Conservation (phyloP, 2,888 invertebrate genomes). For the Drosophila pegasa region DNA sequence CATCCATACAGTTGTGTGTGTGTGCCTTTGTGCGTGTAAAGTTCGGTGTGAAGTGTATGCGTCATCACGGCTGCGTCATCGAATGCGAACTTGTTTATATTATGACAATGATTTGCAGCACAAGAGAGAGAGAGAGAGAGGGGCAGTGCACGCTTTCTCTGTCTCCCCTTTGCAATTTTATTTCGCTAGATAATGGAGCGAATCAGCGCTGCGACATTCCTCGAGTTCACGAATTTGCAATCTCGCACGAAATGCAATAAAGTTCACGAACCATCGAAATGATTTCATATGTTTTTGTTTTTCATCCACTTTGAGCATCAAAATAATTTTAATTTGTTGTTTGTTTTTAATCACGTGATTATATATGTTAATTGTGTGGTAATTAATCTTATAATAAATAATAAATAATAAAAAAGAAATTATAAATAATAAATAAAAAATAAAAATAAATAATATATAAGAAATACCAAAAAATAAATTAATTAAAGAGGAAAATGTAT, state of each 20-base stretch:
- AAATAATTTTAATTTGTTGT: no score
- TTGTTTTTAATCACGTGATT: neutral
- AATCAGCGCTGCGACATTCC: conserved; percentile 43
- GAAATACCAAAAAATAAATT: no score
- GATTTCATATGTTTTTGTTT: conserved; percentile 10
- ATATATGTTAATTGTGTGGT: neutral
- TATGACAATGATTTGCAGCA: no score
- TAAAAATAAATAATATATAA: no score
- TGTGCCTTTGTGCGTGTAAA: neutral
- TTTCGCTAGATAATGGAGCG: conserved; percentile 15
- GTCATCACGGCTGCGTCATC: conserved; percentile 71
- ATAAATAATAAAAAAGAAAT: no score
- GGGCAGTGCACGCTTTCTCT: no score
- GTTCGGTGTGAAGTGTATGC: conserved; percentile 41
- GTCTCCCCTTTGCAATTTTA: conserved; percentile 1
- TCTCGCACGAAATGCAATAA: conserved; percentile 46
- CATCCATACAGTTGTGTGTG: neutral
- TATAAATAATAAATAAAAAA: no score
- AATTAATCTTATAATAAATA: no score
- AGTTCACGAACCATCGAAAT: conserved; percentile 27
- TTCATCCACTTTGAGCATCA: neutral
- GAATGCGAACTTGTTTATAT: conserved; percentile 44
- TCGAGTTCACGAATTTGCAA: conserved; percentile 26
- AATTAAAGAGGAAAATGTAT: no score
- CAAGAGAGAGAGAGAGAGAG: no score